Evolutionary conservation across 1,140 invertebrate species (phyloP).

Genomic region (Kradibia gibbosae): DNA sequence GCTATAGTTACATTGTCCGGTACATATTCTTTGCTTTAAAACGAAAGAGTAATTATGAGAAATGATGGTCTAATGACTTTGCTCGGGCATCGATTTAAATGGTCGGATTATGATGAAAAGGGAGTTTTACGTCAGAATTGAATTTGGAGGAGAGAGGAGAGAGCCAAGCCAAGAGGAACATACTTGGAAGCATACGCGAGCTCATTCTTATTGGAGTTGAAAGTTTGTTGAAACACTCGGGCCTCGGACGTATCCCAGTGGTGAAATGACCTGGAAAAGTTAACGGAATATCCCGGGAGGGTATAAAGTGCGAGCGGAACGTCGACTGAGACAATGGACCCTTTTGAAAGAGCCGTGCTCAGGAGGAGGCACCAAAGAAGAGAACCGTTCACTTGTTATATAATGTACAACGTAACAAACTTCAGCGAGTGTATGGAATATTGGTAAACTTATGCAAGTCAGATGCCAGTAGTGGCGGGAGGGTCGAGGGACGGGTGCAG

Average conservation of each 20-base stretch:
- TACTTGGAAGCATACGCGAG: constrained; percentile 10
- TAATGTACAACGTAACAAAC: constrained; percentile 40
- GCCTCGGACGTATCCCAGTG: constrained; percentile 12
- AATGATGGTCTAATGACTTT: too few species aligned
- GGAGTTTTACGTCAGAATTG: neutral
- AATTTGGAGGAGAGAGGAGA: too few species aligned
- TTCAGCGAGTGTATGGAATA: constrained; percentile 44
- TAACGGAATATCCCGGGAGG: constrained; percentile 17
- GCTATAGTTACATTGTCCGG: too few species aligned
- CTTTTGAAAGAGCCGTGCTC: neutral
- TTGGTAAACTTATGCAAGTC: constrained; percentile 47
- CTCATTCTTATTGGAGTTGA: constrained; percentile 19
- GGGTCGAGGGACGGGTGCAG: neutral
- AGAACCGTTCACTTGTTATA: neutral
- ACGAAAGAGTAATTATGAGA: too few species aligned
- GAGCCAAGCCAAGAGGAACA: too few species aligned
- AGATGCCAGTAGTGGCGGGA: neutral
- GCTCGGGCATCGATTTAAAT: too few species aligned
- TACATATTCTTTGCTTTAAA: too few species aligned
- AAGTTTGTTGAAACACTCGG: neutral
- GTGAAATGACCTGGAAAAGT: constrained; percentile 37
- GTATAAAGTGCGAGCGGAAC: constrained; percentile 7
- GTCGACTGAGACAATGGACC: constrained; percentile 29
- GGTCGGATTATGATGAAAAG: too few species aligned
- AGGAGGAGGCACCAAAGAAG: neutral